Base-by-base conservation (phyloP, 2,113 vertebrate species). In the Archilochus colubris region DNA sequence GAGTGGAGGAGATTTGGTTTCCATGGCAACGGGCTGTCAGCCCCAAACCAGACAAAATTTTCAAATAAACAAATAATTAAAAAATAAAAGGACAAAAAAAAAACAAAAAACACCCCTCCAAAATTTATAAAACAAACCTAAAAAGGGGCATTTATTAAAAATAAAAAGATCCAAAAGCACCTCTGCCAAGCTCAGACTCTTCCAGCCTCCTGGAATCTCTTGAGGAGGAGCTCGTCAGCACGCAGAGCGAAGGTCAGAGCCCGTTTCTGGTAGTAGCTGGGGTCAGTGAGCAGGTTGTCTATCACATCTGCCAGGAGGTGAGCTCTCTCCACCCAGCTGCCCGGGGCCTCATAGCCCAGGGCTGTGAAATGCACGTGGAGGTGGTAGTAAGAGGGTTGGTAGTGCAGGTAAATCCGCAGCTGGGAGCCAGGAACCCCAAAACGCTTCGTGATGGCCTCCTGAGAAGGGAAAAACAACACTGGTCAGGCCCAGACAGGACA, bases 361-460 rank as follows among this genome's bases (percentile, higher is more conserved):
- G 98, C 98, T 0, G 98, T 99, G 97, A 99, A 99, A 70, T 99
- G 99, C 31, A 99, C 97, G 0, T 99, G 99, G 21, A 99, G 98
- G 97, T 99, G 99, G 87, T 98, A 98, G 94, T 99, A 99, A 50
- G 99, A 99, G 1, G 99, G 99, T 66, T 99, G 99, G 97, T 99
- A 99, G 94, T 99, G 99, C 80, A 99, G 97, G 96, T 99, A 99
- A 55, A 99, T 93, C 0, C 99, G 97, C 78, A 99, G 97, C 54
- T 98, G 98, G 67, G 97, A 97, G 22, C 89, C 94, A 0, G 96
- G 88, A 50, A 99, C 79, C 0, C 94, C 85, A 2, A 98, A 99
- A 6, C 89, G 97, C 96, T 98, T 91, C 59, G 54, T 61, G 79
- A 99, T 95, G 82, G 98, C 98, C 36, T 98, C 98, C 99, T 99